Evolutionary conservation across 2,888 invertebrate species (phyloP).

Genomic region (Alsophila aescularia): DNA sequence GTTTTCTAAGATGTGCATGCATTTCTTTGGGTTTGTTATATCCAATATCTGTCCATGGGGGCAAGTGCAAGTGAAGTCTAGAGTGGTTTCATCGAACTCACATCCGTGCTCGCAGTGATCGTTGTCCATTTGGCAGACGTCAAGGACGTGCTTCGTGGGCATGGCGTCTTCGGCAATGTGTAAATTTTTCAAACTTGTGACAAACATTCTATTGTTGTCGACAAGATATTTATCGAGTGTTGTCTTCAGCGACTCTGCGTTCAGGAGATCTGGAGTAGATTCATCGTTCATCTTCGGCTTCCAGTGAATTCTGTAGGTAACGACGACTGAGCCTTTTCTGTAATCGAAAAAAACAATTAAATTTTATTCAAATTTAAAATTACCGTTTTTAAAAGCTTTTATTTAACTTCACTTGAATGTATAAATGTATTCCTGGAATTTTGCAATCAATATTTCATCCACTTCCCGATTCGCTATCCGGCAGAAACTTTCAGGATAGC

Average conservation of each 20-base stretch:
- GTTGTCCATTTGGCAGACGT: conserved; percentile 87
- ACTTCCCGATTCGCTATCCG: too few species aligned
- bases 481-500: too few species aligned
- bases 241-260: conserved; percentile 70
- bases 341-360: conserved; percentile 44
- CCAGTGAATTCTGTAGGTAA: conserved; percentile 88
- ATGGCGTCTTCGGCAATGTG: conserved; percentile 78
- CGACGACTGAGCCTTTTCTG: conserved; percentile 87
- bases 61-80: conserved; percentile 88
- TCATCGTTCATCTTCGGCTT: conserved; percentile 76
- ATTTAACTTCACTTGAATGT: too few species aligned
- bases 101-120: conserved; percentile 88
- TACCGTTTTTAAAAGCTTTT: too few species aligned
- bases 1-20: conserved; percentile 59
- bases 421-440: too few species aligned
- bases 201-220: conserved; percentile 79
- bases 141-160: conserved; percentile 77
- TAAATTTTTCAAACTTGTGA: too few species aligned
- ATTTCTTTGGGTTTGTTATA: conserved; percentile 73
- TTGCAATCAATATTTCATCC: too few species aligned
- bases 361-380: too few species aligned
- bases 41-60: conserved; percentile 78
- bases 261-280: conserved; percentile 77
- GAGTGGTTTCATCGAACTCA: conserved; percentile 85
- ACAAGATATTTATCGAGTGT: conserved; percentile 79